These are phyloP conservation scores for Brevimyrus niger DNA, from an alignment of 2,113 vertebrate species.

Conservation along the genomic window DNA sequence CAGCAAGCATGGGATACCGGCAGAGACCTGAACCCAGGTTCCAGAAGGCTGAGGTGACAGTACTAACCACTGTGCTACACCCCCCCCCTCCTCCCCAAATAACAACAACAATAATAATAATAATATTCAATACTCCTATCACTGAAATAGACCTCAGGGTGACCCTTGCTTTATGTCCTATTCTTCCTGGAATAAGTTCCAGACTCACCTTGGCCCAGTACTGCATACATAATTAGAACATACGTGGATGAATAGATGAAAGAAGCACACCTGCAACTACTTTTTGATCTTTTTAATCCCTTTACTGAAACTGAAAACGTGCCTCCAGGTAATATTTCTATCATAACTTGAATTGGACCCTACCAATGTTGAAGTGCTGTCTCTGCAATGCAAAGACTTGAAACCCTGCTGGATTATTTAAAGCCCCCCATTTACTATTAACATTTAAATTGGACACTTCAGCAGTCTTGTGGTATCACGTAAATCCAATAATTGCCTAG, in stretches of 20 bases:
- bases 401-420: background rate
- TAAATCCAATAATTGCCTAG: background rate
- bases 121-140: background rate
- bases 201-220: background rate
- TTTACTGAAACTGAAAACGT: background rate
- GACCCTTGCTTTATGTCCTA: background rate
- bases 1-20: no score
- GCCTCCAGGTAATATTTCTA: background rate
- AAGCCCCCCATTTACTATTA: background rate
- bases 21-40: no score
- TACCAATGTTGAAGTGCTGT: background rate
- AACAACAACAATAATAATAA: no score
- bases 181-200: background rate
- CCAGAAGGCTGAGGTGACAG: no score
- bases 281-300: background rate
- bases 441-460: conserved; percentile 1
- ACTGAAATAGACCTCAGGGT: background rate
- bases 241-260: background rate
- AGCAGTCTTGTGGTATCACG: background rate
- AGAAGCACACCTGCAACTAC: background rate
- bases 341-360: background rate
- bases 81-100: no score
- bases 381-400: background rate
- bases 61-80: no score
- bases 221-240: background rate